Evolutionary conservation across 2,113 vertebrate genomes (phyloP), one percentile per base, ranked within the genome.

Genomic region (Felis chaus): DNA sequence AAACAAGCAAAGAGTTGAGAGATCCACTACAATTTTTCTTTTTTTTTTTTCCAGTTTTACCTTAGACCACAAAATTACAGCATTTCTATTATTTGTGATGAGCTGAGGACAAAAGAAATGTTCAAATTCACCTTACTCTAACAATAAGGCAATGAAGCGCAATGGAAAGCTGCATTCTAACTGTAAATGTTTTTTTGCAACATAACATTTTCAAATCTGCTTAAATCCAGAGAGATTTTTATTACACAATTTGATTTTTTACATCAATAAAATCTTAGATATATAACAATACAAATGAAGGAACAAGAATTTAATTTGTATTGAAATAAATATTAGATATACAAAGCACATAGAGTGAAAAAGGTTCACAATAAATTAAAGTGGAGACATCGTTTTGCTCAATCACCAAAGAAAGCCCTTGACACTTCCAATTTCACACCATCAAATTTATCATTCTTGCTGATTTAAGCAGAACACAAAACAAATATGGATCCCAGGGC

Each of bases 401-500:
- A 45, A 97, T 99, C 98, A 98, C 98, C 92, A 96, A 97, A 97
- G 98, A 98, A 99, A 98, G 97, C 98, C 99, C 99, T 98, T 97
- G 99, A 95, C 99, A 99, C 95, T 98, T 99, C 98, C 98, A 99
- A 99, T 99, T 99, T 98, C 94, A 98, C 97, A 96, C 97, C 98
- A 98, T 98, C 97, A 98, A 96, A 99, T 99, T 98, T 98, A 99
- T 99, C 99, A 99, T 99, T 99, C 99, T 98, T 99, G 99, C 99
- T 99, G 99, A 99, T 99, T 99, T 99, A 99, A 99, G 99, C 98
- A 99, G 97, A 98, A 98, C 98, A 98, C 98, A 98, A 97, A 98
- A 98, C 98, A 99, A 98, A 98, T 99, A 99, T 98, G 98, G 98
- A 99, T 99, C 98, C 98, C 98, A 98, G 97, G 96, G 98, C 98